phyloP scores from a whole-genome alignment of 92 coral and sea anemone genomes.

The Siderastrea siderea region DNA sequence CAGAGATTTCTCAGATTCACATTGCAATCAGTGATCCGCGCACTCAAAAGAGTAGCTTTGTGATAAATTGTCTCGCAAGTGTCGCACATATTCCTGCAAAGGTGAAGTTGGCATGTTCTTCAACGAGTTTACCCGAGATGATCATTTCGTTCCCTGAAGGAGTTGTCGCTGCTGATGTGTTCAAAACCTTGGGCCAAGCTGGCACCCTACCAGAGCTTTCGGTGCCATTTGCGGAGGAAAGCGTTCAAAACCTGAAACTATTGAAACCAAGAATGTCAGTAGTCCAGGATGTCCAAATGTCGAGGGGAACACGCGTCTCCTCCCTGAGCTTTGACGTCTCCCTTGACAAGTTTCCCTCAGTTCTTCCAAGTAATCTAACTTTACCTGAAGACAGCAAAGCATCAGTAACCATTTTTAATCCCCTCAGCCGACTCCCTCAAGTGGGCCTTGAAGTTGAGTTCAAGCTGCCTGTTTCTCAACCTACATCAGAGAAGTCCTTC shows the following conservation, averaged over 20 bases:
- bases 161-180: background rate
- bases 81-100: background rate
- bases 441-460: background rate
- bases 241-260: background rate
- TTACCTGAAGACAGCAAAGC: background rate
- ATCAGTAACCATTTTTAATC: constrained; percentile 4
- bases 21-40: constrained; percentile 10
- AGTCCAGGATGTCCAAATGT: constrained; percentile 14
- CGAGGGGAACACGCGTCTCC: background rate
- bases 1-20: constrained; percentile 5
- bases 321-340: constrained; percentile 1
- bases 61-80: constrained; percentile 3
- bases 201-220: background rate
- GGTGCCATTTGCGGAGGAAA: background rate
- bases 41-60: constrained; percentile 3
- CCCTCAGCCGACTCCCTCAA: background rate
- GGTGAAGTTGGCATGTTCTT: background rate
- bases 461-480: background rate
- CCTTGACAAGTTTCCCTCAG: background rate
- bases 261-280: constrained; percentile 3
- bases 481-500: background rate
- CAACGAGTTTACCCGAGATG: background rate
- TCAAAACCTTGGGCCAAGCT: background rate
- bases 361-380: constrained; percentile 2
- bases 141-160: constrained; percentile 4